These are phyloP conservation scores for Suncus etruscus DNA, from an alignment of 2,113 vertebrate species.

Conservation along the genomic window DNA sequence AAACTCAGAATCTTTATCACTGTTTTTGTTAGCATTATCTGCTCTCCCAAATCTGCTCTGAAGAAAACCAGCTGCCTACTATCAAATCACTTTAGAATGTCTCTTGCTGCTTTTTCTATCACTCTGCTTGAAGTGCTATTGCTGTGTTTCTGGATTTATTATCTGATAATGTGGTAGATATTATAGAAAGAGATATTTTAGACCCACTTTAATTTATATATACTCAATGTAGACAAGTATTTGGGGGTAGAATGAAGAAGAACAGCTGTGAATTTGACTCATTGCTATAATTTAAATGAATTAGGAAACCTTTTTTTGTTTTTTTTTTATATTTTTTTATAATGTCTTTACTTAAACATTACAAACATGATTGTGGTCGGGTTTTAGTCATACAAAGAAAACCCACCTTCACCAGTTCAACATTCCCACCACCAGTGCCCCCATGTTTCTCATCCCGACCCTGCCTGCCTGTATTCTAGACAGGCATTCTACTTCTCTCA, in stretches of 20 bases:
- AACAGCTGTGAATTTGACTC: not conserved
- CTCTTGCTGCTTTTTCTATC: not conserved
- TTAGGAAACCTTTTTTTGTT: not conserved
- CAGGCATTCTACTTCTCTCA: too few relatives aligned
- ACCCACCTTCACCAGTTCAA: too few relatives aligned
- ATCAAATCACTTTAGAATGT: not conserved
- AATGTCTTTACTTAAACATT: too few relatives aligned
- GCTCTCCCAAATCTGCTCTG: not conserved
- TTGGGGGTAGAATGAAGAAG: not conserved
- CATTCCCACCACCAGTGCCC: too few relatives aligned
- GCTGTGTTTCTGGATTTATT: constrained; percentile 37
- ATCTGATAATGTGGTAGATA: not conserved
- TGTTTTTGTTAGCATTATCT: constrained; percentile 20
- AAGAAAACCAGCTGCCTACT: constrained; percentile 12
- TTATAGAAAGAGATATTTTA: not conserved
- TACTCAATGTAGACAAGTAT: not conserved
- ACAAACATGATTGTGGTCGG: too few relatives aligned
- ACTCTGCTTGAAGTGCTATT: not conserved
- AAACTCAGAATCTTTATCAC: not conserved
- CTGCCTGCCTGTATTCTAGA: too few relatives aligned
- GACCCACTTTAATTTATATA: not conserved
- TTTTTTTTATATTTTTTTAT: too few relatives aligned
- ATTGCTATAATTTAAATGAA: not conserved
- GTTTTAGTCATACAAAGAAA: too few relatives aligned
- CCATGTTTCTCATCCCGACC: too few relatives aligned